Evolutionary conservation across 2,888 invertebrate genomes (phyloP).

Genomic region (Ophion slaviceki): DNA sequence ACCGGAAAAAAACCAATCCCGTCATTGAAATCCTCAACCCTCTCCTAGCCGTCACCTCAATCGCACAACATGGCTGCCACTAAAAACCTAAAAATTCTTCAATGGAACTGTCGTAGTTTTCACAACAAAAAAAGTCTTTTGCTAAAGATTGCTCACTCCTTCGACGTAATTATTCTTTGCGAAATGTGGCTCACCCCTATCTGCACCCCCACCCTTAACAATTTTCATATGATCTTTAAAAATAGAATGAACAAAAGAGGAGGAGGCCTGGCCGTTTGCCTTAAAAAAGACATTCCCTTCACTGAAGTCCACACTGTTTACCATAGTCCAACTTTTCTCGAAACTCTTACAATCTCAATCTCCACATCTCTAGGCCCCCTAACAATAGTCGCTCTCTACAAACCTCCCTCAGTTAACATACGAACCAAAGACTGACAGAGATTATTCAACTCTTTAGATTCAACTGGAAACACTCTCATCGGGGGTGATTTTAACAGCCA

Average conservation of each 20-base stretch:
- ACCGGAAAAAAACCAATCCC: neutral
- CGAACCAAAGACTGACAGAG: neutral
- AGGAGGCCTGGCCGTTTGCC: conserved; percentile 35
- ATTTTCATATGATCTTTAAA: conserved; percentile 8
- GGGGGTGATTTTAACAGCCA: conserved; percentile 24
- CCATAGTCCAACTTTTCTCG: neutral
- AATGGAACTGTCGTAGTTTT: conserved; percentile 40
- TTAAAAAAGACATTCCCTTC: conserved; percentile 29
- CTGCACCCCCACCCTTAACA: neutral
- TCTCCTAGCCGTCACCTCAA: neutral
- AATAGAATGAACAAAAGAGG: neutral
- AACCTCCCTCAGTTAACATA: neutral
- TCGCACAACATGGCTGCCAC: neutral
- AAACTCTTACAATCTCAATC: conserved; percentile 29
- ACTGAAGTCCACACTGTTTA: neutral
- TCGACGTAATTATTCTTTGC: conserved; percentile 30
- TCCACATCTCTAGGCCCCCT: conserved; percentile 16
- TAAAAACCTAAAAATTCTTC: conserved; percentile 21
- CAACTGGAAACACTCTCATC: neutral
- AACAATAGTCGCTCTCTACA: conserved; percentile 17
- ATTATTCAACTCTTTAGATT: neutral
- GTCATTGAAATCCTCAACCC: conserved; percentile 4
- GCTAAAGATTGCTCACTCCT: no score
- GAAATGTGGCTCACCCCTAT: conserved; percentile 29
- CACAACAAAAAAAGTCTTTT: conserved; percentile 18